Conservation (phyloP, 2,797 vertebrate species). For the Etheostoma nigrum region DNA sequence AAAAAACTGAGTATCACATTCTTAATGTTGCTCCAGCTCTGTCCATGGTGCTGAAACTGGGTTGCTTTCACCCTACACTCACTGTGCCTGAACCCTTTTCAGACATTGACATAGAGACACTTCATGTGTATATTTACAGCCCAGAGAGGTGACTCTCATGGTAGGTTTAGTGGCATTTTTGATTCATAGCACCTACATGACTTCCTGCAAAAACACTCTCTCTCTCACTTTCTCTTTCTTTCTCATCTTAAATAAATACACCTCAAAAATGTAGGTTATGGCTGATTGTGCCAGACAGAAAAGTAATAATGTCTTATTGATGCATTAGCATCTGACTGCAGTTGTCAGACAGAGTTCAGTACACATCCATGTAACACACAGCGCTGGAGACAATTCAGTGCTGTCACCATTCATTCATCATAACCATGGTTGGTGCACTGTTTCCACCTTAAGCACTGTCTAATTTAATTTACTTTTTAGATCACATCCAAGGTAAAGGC, state of each 20-base stretch:
- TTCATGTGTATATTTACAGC: not conserved
- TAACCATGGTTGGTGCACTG: constrained; percentile 45
- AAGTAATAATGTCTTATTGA: constrained; percentile 75
- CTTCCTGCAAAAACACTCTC: not conserved
- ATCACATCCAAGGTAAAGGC: constrained; percentile 55
- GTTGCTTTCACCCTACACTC: not conserved
- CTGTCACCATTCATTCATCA: constrained; percentile 79
- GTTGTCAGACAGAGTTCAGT: constrained; percentile 71
- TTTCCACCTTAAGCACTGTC: constrained; percentile 79
- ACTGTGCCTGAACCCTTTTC: not conserved
- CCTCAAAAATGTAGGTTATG: constrained; percentile 54
- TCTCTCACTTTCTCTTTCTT: not conserved
- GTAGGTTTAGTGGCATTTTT: constrained; percentile 9
- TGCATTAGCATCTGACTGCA: constrained; percentile 70
- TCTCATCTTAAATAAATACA: constrained; percentile 53
- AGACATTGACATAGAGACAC: not conserved
- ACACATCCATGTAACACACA: constrained; percentile 49
- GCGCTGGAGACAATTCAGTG: constrained; percentile 63
- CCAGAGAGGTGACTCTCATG: not conserved
- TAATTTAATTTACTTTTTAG: constrained; percentile 74
- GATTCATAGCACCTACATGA: constrained; percentile 4
- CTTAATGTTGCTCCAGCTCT: not conserved
- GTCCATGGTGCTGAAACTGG: constrained; percentile 17
- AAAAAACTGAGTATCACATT: not conserved
- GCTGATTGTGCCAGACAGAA: constrained; percentile 63